These are phyloP conservation scores for Phengaris arion DNA, from an alignment of 2,888 invertebrate genomes.

Conservation along the genomic window DNA sequence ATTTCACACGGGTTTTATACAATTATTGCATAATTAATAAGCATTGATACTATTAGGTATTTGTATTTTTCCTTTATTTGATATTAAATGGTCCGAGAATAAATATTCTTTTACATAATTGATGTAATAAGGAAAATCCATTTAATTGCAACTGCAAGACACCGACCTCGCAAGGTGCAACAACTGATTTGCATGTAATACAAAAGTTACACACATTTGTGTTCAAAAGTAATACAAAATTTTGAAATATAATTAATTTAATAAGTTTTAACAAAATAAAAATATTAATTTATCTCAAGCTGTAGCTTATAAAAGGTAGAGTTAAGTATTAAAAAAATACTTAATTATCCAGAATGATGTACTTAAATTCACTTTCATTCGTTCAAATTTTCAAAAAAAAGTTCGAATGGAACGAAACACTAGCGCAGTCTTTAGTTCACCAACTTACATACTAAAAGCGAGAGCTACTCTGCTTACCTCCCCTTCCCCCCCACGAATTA, in stretches of 20 bases:
- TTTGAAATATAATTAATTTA: too few species aligned
- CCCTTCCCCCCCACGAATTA: too few species aligned
- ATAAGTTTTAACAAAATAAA: too few species aligned
- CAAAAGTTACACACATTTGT: constrained; percentile 4
- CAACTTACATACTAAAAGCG: too few species aligned
- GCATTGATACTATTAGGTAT: not conserved
- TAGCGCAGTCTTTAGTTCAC: too few species aligned
- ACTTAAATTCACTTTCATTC: not conserved
- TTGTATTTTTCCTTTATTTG: not conserved
- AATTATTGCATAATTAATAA: not conserved
- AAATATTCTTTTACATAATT: not conserved
- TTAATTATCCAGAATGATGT: not conserved
- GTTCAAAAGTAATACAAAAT: not conserved
- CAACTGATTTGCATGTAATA: constrained; percentile 8
- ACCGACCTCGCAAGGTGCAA: not conserved
- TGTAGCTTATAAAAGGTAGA: too few species aligned
- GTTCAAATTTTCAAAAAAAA: not conserved
- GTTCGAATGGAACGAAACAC: too few species aligned
- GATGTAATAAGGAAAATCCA: constrained; percentile 5
- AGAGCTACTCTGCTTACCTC: too few species aligned
- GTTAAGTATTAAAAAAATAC: too few species aligned
- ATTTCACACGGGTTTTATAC: not conserved
- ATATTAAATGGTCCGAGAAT: not conserved
- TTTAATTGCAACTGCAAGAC: not conserved
- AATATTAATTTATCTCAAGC: too few species aligned